Evolutionary conservation across 2,888 invertebrate genomes (phyloP).

Genomic region (Rhaphigaster nebulosa): DNA sequence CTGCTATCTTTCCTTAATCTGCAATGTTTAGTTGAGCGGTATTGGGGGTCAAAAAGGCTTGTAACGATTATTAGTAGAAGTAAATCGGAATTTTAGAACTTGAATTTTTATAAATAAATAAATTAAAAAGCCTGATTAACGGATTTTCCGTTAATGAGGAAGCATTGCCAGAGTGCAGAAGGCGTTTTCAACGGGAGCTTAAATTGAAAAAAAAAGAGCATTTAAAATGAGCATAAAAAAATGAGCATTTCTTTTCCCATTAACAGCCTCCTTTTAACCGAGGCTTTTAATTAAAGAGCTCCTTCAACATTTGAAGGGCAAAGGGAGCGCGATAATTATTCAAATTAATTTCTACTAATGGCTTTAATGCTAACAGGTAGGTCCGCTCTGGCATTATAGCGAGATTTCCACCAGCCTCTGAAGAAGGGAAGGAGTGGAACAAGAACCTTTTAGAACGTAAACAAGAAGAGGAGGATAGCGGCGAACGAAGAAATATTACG

Average conservation of each 20-base stretch:
- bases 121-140: background rate
- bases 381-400: background rate
- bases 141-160: constrained; percentile 20
- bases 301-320: constrained; percentile 25
- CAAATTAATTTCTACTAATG: constrained; percentile 42
- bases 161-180: background rate
- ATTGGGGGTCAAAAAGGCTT: no score
- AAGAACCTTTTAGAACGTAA: background rate
- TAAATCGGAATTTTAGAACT: background rate
- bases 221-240: background rate
- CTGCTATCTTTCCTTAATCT: no score
- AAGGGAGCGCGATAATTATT: constrained; percentile 43
- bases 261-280: constrained; percentile 31
- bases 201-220: background rate
- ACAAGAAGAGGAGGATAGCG: background rate
- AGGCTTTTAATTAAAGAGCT: constrained; percentile 33
- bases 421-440: background rate
- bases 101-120: no score
- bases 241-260: constrained; percentile 6
- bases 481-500: background rate
- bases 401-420: background rate
- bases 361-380: constrained; percentile 22
- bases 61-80: background rate
- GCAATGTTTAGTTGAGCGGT: no score
- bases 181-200: background rate